Base-by-base conservation (phyloP, 2,888 invertebrate genomes). In the Cephalotes varians region DNA sequence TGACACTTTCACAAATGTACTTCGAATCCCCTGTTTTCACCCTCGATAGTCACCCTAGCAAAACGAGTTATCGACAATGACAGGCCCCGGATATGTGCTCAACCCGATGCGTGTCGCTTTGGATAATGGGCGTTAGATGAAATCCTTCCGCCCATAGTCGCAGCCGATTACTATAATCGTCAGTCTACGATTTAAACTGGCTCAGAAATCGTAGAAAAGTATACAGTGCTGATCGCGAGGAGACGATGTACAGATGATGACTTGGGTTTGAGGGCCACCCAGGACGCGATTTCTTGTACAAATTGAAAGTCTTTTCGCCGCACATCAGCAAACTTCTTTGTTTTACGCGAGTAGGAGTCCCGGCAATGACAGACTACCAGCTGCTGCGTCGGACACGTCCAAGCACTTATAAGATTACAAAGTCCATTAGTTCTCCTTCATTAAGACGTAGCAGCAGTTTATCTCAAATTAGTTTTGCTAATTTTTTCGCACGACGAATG, bases 1-100 rank as follows among this genome's bases (percentile, higher is more conserved):
- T 90, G 88, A 89, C 65, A 40, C 85, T 81, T 65, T 67, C 81
- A 60, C 77, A 65, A 81, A 86, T 49, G 15, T 77, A 62, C 62
- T 44, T 69, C 37, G 73, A 64, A 69, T 65, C 69, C 65, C 71
- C 73, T 65, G 34, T 58, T 62, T 60, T 73, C 77, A 51, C 65
- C 15, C 74, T 44, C 58, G 56, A 56, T 49, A 65, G 56, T 81
- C 49, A 67, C 31, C 31, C 65, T 18, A 71, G 28, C 31, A 18
- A 28, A 54, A n/a, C 47, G 15, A 58, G 49, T 15, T 58, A 65
- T 25, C 47, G 67, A 49, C 25, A 34, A 62, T 60, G 60, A 73
- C 73, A 47, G 37, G 9, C 25, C 7, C 6, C 49, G 49, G 10
- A 6, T 54, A 40, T n/a, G 28, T 31, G 6, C 0, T 15, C 54